Percentiles rank a stretch among this genome's conserved stretches.
Evolutionary conservation across 1,140 invertebrate genomes (phyloP).

Genomic region (Pomacea maculata): DNA sequence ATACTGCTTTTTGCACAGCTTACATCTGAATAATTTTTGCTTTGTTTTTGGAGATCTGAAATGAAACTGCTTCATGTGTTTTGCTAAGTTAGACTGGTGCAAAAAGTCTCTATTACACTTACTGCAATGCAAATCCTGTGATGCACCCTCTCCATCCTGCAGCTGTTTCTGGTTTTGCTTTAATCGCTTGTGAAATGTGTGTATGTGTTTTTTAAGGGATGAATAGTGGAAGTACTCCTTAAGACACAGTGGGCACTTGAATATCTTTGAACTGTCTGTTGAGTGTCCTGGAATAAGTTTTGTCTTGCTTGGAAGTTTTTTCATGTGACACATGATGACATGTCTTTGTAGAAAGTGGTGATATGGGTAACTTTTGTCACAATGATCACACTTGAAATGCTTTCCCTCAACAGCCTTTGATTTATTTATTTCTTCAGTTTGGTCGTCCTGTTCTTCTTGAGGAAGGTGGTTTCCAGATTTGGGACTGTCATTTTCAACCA

Average conservation of each 20-base stretch:
- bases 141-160: neutral
- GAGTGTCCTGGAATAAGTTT: too few relatives aligned
- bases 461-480: neutral
- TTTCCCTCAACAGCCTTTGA: too few relatives aligned
- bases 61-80: neutral
- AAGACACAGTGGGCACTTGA: too few relatives aligned
- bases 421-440: too few relatives aligned
- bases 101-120: neutral
- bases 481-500: neutral
- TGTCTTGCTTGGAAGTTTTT: too few relatives aligned
- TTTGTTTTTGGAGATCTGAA: neutral
- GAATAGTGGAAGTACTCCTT: too few relatives aligned
- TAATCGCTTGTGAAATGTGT: neutral
- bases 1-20: conserved; percentile 9
- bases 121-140: neutral
- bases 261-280: too few relatives aligned
- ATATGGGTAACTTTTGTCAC: too few relatives aligned
- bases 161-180: neutral
- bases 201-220: too few relatives aligned
- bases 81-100: neutral
- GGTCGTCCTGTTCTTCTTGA: neutral
- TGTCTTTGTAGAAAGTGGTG: too few relatives aligned
- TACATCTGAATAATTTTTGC: neutral
- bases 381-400: too few relatives aligned
- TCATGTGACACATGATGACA: too few relatives aligned